phyloP scores from a whole-genome alignment of 2,888 invertebrate species.

The Neoascia interrupta region DNA sequence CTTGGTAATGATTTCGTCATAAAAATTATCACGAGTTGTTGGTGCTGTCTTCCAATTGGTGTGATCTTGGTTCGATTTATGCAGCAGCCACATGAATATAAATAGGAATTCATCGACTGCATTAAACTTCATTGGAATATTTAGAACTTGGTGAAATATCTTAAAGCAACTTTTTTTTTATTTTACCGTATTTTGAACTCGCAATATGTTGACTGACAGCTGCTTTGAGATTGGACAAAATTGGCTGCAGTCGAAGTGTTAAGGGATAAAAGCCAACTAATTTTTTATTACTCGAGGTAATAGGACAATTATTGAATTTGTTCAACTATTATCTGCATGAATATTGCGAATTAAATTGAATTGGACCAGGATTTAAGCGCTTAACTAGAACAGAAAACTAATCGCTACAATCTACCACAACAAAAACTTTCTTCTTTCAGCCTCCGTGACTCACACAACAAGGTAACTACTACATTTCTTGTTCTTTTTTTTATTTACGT shows the following conservation, averaged over 20 bases:
- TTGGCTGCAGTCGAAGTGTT: not conserved
- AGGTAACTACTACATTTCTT: constrained; percentile 40
- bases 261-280: not conserved
- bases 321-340: not conserved
- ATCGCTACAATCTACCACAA: constrained; percentile 45
- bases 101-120: not conserved
- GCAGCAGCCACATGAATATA: not conserved
- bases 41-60: constrained; percentile 8
- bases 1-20: constrained; percentile 53
- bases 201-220: constrained; percentile 33
- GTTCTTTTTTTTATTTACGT: constrained; percentile 26
- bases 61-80: not conserved
- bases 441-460: constrained; percentile 62
- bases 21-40: constrained; percentile 42
- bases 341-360: not conserved
- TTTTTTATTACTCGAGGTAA: not conserved
- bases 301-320: constrained; percentile 1
- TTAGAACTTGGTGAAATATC: too few species aligned
- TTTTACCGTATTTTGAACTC: constrained; percentile 15
- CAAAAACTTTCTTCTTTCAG: constrained; percentile 66
- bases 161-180: not conserved
- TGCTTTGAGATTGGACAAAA: constrained; percentile 18
- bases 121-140: not conserved
- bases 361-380: not conserved
- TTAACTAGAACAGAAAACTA: constrained; percentile 26